phyloP scores from a whole-genome alignment of 2,888 invertebrate species.

The Caenorhabditis virilis region DNA sequence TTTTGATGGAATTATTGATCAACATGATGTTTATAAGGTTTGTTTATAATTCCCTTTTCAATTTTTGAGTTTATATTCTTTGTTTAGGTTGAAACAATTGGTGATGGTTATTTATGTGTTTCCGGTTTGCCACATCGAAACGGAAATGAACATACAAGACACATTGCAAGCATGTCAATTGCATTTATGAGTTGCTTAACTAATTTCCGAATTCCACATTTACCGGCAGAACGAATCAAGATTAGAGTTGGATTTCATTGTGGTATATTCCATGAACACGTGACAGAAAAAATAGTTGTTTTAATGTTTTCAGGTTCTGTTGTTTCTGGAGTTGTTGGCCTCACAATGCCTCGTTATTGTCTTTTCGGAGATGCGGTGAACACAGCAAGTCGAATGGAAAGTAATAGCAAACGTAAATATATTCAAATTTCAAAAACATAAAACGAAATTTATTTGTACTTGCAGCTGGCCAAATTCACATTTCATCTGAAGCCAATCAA shows the following conservation, averaged over 20 bases:
- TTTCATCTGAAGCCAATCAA: conserved; percentile 53
- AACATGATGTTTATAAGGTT: conserved; percentile 66
- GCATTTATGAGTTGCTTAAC: conserved; percentile 46
- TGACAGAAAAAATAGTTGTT: background rate
- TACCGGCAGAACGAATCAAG: conserved; percentile 57
- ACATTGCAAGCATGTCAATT: conserved; percentile 58
- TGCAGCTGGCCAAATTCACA: conserved; percentile 60
- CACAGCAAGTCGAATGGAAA: conserved; percentile 63
- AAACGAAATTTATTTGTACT: background rate
- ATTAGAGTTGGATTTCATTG: conserved; percentile 53
- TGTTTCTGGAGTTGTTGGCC: conserved; percentile 54
- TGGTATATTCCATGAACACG: conserved; percentile 9
- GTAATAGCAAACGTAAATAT: conserved; percentile 53
- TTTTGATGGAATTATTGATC: conserved; percentile 64
- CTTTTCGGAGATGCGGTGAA: conserved; percentile 65
- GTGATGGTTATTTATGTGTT: conserved; percentile 50
- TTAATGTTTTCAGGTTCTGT: conserved; percentile 31
- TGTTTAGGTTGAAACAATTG: conserved; percentile 59
- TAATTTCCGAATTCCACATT: conserved; percentile 57
- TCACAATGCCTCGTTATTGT: conserved; percentile 59
- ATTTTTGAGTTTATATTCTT: too few species aligned
- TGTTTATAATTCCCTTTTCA: too few species aligned
- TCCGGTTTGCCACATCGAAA: conserved; percentile 53
- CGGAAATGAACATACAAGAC: conserved; percentile 44
- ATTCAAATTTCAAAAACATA: background rate